Percentiles rank a stretch among this genome's conserved stretches.
Conservation (phyloP, 2,888 invertebrate species). For the Andrena camellia region DNA sequence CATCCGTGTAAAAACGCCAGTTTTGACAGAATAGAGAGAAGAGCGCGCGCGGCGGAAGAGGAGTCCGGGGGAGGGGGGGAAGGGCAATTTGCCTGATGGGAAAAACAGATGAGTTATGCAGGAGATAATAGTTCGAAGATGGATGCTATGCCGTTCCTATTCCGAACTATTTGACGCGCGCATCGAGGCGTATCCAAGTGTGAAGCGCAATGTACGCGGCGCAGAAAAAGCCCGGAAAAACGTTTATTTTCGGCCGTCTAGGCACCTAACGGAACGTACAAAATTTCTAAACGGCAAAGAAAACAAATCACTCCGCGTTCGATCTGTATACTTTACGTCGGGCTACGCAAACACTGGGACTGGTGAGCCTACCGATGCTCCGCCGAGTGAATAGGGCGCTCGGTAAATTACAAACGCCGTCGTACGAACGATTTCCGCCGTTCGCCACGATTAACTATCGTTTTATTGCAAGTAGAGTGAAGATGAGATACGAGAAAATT, state of each 20-base stretch:
- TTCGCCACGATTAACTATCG: conserved; percentile 9
- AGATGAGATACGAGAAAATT: not conserved
- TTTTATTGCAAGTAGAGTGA: not conserved
- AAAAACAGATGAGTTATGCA: conserved; percentile 70
- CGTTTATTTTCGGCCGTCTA: conserved; percentile 70
- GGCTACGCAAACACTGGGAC: conserved; percentile 66
- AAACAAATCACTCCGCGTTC: conserved; percentile 73
- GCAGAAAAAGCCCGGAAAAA: conserved; percentile 63
- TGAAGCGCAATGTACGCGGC: conserved; percentile 10
- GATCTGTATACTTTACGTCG: conserved; percentile 73
- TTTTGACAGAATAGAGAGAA: conserved; percentile 58
- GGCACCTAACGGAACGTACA: conserved; percentile 65
- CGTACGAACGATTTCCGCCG: conserved; percentile 7
- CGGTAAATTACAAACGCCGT: conserved; percentile 50
- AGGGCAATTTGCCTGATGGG: conserved; percentile 70
- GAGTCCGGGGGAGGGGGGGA: conserved; percentile 8
- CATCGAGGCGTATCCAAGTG: conserved; percentile 29
- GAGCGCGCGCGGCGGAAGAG: not conserved
- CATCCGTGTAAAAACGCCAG: conserved; percentile 55
- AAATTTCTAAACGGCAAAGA: conserved; percentile 72
- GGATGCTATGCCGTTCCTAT: conserved; percentile 56
- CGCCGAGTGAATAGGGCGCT: conserved; percentile 30
- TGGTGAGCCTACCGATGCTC: conserved; percentile 41
- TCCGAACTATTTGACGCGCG: conserved; percentile 61
- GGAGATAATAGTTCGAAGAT: conserved; percentile 69